A percentile compares a stretch with the other conserved stretches of the same genome.
These are phyloP conservation scores for Apostichopus parvimensis DNA, from an alignment of 35 echinoderm and acorn worm genomes.

Conservation along the genomic window DNA sequence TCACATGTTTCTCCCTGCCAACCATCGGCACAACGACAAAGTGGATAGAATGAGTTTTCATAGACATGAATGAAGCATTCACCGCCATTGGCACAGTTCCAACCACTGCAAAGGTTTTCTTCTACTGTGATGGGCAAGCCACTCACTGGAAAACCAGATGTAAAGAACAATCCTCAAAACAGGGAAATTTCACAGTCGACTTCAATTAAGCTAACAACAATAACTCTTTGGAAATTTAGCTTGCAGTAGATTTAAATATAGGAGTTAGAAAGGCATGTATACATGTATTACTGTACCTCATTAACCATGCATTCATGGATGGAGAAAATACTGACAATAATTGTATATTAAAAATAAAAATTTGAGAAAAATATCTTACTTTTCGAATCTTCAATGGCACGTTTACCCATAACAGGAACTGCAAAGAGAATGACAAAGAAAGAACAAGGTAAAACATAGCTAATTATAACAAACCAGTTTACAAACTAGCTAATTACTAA, in stretches of 20 bases:
- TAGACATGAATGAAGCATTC: background rate
- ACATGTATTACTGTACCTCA: no score
- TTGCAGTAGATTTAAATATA: background rate
- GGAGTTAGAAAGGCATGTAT: no score
- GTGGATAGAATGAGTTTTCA: background rate
- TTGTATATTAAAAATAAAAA: no score
- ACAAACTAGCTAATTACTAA: no score
- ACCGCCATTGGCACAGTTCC: slow-evolving; percentile 19
- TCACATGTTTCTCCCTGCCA: slow-evolving; percentile 21
- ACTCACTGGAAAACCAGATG: background rate
- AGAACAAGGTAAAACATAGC: no score
- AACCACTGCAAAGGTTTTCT: background rate
- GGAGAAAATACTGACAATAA: no score
- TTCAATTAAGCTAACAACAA: slow-evolving; percentile 15
- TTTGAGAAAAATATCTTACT: no score
- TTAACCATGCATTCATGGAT: no score
- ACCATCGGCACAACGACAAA: background rate
- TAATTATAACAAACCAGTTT: no score
- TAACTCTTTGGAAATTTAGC: slow-evolving; percentile 14
- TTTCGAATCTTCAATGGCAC: no score
- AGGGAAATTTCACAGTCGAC: slow-evolving; percentile 4
- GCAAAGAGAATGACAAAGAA: no score
- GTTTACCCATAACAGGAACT: no score
- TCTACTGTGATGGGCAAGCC: background rate
- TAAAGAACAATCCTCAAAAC: slow-evolving; percentile 7